These are phyloP conservation scores for Dione juno DNA, from an alignment of 2,888 invertebrate genomes.

Conservation along the genomic window DNA sequence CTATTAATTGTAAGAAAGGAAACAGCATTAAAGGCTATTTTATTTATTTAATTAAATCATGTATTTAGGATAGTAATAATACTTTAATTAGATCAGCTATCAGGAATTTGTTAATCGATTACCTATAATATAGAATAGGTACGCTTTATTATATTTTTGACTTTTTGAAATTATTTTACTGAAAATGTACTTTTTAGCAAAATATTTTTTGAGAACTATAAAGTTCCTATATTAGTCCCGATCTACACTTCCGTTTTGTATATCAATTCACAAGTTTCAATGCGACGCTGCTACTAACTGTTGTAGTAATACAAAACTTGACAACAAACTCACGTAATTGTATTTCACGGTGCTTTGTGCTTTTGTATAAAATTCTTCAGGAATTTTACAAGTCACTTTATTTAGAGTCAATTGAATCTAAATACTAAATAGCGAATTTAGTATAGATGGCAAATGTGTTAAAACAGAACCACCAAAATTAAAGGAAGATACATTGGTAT, in stretches of 20 bases:
- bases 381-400: conserved; percentile 3
- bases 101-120: no score
- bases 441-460: neutral
- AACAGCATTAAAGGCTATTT: no score
- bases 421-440: neutral
- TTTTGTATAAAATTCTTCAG: conserved; percentile 13
- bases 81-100: no score
- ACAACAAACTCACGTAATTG: conserved; percentile 24
- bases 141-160: no score
- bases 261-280: conserved; percentile 5
- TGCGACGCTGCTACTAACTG: neutral
- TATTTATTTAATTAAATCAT: no score
- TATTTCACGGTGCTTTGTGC: conserved; percentile 11
- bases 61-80: no score
- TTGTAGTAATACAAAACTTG: conserved; percentile 9
- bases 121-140: no score
- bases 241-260: neutral
- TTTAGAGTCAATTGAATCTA: neutral
- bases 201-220: neutral
- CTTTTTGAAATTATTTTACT: no score
- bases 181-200: neutral
- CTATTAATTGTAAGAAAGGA: no score
- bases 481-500: no score
- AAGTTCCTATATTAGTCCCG: neutral
- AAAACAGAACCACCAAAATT: no score